Percentiles rank a stretch among this genome's conserved stretches.
These are phyloP conservation scores for Leucophora obtusa DNA, from an alignment of 2,888 invertebrate genomes.

Conservation along the genomic window DNA sequence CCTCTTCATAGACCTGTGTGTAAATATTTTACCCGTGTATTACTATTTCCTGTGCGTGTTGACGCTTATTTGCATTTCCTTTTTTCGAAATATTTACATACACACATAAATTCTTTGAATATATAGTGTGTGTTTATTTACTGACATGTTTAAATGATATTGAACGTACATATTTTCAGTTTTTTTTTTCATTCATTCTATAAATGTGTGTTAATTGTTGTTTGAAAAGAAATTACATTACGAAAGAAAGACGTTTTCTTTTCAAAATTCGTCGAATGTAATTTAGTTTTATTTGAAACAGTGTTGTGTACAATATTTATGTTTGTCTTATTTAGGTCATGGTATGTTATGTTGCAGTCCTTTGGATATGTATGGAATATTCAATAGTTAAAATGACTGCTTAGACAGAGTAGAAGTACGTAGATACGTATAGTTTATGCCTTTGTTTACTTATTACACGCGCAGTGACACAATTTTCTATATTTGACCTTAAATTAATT, in stretches of 20 bases:
- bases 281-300: slow-evolving; percentile 46
- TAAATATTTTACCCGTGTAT: background rate
- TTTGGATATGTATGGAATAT: background rate
- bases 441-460: no score
- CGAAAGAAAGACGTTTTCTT: background rate
- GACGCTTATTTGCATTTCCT: slow-evolving; percentile 50
- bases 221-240: background rate
- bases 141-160: slow-evolving; percentile 37
- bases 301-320: slow-evolving; percentile 42
- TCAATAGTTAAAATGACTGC: background rate
- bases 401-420: no score
- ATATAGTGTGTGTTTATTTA: background rate
- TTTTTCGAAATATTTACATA: slow-evolving; percentile 1
- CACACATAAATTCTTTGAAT: slow-evolving; percentile 15
- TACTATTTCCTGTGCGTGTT: slow-evolving; percentile 52
- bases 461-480: no score
- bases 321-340: slow-evolving; percentile 52
- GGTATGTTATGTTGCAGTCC: slow-evolving; percentile 52
- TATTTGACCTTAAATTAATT: no score
- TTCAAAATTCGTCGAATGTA: slow-evolving; percentile 12
- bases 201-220: slow-evolving; percentile 33
- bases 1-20: no score
- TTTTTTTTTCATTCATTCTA: background rate
- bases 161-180: slow-evolving; percentile 9
- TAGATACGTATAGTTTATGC: no score